Conservation (phyloP, 2,888 invertebrate genomes). For the Agrilus biguttatus region DNA sequence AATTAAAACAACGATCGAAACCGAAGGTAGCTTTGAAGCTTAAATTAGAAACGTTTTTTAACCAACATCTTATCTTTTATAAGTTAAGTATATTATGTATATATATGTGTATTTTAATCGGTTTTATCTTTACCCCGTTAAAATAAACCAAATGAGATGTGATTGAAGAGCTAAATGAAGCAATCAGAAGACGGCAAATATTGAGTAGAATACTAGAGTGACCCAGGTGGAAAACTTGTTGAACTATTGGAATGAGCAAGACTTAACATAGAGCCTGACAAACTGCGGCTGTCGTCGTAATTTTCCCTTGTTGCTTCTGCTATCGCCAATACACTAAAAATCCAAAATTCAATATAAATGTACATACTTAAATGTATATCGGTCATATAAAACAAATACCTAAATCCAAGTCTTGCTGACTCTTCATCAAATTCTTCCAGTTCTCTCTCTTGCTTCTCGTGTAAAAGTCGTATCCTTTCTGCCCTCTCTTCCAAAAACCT, state of each 20-base stretch:
- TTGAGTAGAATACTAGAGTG: slow-evolving; percentile 7
- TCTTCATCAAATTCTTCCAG: slow-evolving; percentile 90
- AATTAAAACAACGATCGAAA: too few relatives aligned
- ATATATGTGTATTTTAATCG: too few relatives aligned
- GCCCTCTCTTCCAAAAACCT: slow-evolving; percentile 85
- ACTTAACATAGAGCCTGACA: slow-evolving; percentile 89
- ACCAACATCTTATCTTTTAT: too few relatives aligned
- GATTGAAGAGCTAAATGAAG: too few relatives aligned
- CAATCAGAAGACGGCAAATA: not conserved
- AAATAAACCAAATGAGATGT: too few relatives aligned
- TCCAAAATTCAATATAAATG: slow-evolving; percentile 3
- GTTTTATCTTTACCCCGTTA: too few relatives aligned
- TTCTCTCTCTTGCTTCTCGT: slow-evolving; percentile 81
- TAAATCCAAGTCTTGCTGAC: slow-evolving; percentile 85
- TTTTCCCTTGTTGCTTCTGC: slow-evolving; percentile 81
- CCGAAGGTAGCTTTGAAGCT: too few relatives aligned
- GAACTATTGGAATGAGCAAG: slow-evolving; percentile 92
- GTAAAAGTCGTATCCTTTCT: slow-evolving; percentile 75
- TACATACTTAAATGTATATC: not conserved
- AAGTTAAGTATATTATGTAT: too few relatives aligned
- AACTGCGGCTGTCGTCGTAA: slow-evolving; percentile 82
- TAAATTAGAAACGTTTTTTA: too few relatives aligned
- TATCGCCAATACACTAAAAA: slow-evolving; percentile 73
- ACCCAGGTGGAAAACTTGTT: slow-evolving; percentile 69
- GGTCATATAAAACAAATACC: slow-evolving; percentile 36